These are phyloP conservation scores for Rhea pennata DNA, from an alignment of 2,113 vertebrate genomes.

Conservation along the genomic window DNA sequence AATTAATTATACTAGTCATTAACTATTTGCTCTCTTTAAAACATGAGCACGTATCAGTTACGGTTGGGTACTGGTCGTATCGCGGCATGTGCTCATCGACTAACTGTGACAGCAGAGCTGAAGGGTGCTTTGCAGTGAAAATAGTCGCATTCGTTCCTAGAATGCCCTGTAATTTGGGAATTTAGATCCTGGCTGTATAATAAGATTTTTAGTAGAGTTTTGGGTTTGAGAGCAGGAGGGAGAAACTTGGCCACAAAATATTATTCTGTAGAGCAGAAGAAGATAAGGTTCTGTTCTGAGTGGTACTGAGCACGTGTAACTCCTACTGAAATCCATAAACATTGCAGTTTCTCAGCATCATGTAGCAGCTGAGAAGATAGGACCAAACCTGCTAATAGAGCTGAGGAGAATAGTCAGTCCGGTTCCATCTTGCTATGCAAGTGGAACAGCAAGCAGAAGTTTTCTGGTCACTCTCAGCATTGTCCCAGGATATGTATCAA, in stretches of 20 bases:
- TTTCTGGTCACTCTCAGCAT: background rate
- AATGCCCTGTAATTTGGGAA: background rate
- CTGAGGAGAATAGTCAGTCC: background rate
- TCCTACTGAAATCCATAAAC: background rate
- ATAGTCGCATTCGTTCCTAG: background rate
- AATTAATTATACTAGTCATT: background rate
- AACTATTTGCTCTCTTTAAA: background rate
- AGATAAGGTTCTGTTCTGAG: background rate
- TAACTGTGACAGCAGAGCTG: background rate
- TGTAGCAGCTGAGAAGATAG: background rate
- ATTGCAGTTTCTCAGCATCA: background rate
- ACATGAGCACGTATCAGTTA: background rate
- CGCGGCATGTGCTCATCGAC: background rate
- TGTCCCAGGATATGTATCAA: background rate
- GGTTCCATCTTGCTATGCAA: background rate
- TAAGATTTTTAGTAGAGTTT: background rate
- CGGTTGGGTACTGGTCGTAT: background rate
- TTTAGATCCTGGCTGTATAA: background rate
- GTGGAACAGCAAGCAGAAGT: background rate
- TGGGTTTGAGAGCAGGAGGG: background rate
- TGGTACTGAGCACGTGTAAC: fast-evolving
- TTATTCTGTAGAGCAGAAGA: background rate
- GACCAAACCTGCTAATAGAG: background rate
- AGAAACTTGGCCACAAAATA: background rate
- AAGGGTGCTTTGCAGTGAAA: background rate